phyloP scores from a whole-genome alignment of 1,140 invertebrate genomes.

The Drosophila punjabiensis region DNA sequence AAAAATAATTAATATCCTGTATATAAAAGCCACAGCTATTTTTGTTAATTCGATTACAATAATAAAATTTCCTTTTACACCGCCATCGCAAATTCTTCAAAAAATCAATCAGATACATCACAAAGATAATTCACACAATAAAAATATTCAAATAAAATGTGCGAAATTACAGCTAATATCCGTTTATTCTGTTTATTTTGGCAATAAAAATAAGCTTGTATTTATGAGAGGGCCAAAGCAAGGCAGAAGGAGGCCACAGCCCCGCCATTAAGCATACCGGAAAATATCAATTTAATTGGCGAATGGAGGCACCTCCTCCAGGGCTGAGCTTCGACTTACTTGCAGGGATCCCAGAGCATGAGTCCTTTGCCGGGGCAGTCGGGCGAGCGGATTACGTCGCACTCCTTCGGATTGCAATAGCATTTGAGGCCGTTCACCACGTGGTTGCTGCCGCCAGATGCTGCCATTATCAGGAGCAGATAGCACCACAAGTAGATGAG shows the following conservation, averaged over 20 bases:
- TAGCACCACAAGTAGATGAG: slow-evolving; percentile 84
- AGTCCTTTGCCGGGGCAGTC: slow-evolving; percentile 87
- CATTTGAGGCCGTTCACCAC: slow-evolving; percentile 85
- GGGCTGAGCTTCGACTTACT: slow-evolving; percentile 81
- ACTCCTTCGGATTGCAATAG: slow-evolving; percentile 87
- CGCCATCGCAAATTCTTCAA: neutral
- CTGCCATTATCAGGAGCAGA: slow-evolving; percentile 82
- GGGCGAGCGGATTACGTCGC: slow-evolving; percentile 86
- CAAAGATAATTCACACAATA: slow-evolving; percentile 14
- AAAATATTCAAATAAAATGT: slow-evolving; percentile 12
- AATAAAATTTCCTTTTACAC: neutral
- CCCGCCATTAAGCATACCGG: slow-evolving; percentile 2
- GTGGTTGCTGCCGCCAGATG: slow-evolving; percentile 77
- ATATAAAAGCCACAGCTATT: neutral
- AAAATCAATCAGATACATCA: slow-evolving; percentile 5
- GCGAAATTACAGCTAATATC: slow-evolving; percentile 17
- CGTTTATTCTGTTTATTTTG: neutral
- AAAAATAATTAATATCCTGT: neutral
- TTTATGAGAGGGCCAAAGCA: neutral
- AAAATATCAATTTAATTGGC: slow-evolving; percentile 38
- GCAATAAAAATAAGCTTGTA: slow-evolving; percentile 41
- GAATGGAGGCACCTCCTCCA: neutral
- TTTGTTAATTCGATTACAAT: neutral
- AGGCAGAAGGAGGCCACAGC: neutral
- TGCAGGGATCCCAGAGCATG: slow-evolving; percentile 87